Evolutionary conservation across 2,888 invertebrate species (phyloP), one percentile per base, ranked within the genome.

Genomic region (Machimus rusticus): DNA sequence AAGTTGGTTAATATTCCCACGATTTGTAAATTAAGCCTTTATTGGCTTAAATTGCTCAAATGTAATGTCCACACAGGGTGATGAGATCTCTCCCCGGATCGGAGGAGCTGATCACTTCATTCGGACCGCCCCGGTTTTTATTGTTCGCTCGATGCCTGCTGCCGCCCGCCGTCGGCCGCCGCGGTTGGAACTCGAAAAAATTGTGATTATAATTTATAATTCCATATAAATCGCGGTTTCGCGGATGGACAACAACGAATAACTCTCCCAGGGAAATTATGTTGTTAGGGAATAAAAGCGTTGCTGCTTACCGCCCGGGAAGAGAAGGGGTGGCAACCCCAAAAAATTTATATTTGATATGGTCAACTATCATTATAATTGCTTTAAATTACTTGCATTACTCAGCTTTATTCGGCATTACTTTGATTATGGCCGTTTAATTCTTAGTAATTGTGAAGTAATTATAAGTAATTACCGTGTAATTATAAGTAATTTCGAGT

Each of bases 21-120:
- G 89, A 89, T 89, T 89, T 88, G 88, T 89, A 88, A 89, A 89
- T 89, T 89, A 89, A 89, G 88, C 88, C 89, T 89, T 89, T 89
- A 89, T 89, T 89, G 89, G 88, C 85, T 89, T 89, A 89, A 89
- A 89, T 89, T 88, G 89, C 77, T 77, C 57, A 77, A 76, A 76
- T 86, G 55, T 78, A 78, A 86, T 86, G 77, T 86, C 57, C 57
- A 37, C 55, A 76, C 51, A 86, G 51, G 51, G 76, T 74, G 51
- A 74, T 46, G 51, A 74, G 77, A 87, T 39, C 39, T 86, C 79
- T 31, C 79, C 55, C 51, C 55, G 55, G 87, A 87, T 66, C 87
- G 87, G 79, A 39, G 74, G 79, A 81, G 81, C 46, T 84, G 66
- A 79, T 79, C 78, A 28, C 84, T 81, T 81, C 81, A 81, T 81